Evolutionary conservation across 2,797 vertebrate genomes (phyloP).

Genomic region (Mormyrus proboscirostris): DNA sequence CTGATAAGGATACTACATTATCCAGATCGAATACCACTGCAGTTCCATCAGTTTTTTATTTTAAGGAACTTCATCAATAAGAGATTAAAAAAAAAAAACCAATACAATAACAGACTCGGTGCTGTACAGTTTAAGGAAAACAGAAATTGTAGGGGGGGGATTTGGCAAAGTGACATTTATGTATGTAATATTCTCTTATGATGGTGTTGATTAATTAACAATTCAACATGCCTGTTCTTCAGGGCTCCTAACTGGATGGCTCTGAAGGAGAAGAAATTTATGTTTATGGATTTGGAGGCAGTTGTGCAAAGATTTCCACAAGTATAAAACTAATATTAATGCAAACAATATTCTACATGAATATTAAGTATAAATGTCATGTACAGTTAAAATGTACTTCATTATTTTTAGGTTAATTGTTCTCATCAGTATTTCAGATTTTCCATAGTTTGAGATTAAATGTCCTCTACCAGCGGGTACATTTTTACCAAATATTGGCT

Average conservation of each 20-base stretch:
- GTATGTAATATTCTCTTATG: neutral
- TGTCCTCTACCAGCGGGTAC: neutral
- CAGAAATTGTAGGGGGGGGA: neutral
- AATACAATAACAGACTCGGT: neutral
- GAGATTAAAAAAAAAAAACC: neutral
- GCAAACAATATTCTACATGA: neutral
- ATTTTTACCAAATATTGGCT: neutral
- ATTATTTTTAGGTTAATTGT: neutral
- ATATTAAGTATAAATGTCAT: neutral
- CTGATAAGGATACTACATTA: neutral
- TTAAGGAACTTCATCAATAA: neutral
- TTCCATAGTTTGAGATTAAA: neutral
- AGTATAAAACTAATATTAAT: neutral
- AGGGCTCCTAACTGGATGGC: neutral
- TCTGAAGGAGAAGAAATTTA: neutral
- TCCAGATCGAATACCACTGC: neutral
- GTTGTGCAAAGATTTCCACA: neutral
- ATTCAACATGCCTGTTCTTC: neutral
- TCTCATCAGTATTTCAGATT: neutral
- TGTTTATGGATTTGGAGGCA: neutral
- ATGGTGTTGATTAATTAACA: neutral
- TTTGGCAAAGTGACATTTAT: neutral
- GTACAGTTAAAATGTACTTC: neutral
- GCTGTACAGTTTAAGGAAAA: neutral
- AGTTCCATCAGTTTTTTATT: neutral